phyloP scores from a whole-genome alignment of 1,140 invertebrate genomes.

The Panulirus ornatus region DNA sequence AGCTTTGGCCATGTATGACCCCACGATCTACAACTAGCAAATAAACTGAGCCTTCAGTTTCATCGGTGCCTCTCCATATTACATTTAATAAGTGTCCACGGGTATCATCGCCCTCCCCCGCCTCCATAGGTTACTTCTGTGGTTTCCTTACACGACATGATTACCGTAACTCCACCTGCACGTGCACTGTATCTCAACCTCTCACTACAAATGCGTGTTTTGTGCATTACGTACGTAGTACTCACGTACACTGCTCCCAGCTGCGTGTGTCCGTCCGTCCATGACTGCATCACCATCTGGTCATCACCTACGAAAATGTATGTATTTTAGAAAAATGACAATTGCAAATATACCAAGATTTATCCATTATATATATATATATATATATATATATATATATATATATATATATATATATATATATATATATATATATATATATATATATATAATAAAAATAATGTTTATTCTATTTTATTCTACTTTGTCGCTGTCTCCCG shows the following conservation, averaged over 20 bases:
- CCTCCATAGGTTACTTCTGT: too few relatives aligned
- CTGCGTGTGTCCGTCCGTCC: not conserved
- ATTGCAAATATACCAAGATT: not conserved
- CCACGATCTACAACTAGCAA: too few relatives aligned
- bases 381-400: slow-evolving; percentile 14
- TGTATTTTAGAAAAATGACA: not conserved
- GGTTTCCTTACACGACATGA: too few relatives aligned
- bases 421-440: slow-evolving; percentile 1
- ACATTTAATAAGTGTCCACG: too few relatives aligned
- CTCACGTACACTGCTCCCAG: too few relatives aligned
- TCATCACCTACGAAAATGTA: not conserved
- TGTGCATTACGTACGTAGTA: too few relatives aligned
- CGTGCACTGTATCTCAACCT: not conserved
- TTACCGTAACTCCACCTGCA: not conserved
- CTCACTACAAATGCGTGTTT: not conserved
- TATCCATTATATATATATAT: slow-evolving; percentile 9
- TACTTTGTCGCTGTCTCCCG: too few relatives aligned
- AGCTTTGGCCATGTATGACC: too few relatives aligned
- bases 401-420: slow-evolving; percentile 14
- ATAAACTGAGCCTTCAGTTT: too few relatives aligned
- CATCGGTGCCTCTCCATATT: too few relatives aligned
- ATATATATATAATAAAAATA: not conserved
- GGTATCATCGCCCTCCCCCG: too few relatives aligned
- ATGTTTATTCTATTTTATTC: not conserved
- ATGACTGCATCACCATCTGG: not conserved